Evolutionary conservation across 2,888 invertebrate genomes (phyloP).

Genomic region (Steromphala cineraria): DNA sequence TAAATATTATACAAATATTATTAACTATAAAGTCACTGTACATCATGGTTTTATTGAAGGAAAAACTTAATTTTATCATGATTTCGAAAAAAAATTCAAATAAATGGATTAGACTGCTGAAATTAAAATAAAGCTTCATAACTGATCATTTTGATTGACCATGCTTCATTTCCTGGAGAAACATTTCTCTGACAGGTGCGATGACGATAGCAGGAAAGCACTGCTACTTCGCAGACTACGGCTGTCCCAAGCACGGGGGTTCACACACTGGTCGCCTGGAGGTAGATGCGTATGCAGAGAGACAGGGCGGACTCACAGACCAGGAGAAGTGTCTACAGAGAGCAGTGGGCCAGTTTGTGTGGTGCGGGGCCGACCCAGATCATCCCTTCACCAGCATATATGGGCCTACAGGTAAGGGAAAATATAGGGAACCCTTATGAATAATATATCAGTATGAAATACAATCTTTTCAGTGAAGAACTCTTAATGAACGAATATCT

Average conservation of each 20-base stretch:
- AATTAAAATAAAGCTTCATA: too few species aligned
- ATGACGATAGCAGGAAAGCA: slow-evolving; percentile 48
- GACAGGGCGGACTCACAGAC: neutral
- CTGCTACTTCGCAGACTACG: slow-evolving; percentile 45
- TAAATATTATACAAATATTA: too few species aligned
- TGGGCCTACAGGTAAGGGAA: slow-evolving; percentile 48
- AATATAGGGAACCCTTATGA: too few species aligned
- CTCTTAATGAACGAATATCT: too few species aligned
- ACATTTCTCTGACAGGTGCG: slow-evolving; percentile 39
- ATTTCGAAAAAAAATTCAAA: too few species aligned
- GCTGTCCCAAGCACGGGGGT: slow-evolving; percentile 42
- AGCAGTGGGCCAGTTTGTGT: slow-evolving; percentile 13
- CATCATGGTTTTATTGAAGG: too few species aligned
- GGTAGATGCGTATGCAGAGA: neutral
- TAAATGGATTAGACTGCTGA: too few species aligned
- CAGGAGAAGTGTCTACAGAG: neutral
- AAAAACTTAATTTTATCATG: too few species aligned
- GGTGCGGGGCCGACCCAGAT: slow-evolving; percentile 41
- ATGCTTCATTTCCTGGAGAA: neutral
- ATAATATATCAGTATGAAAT: too few species aligned
- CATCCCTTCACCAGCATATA: slow-evolving; percentile 46
- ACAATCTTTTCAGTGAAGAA: too few species aligned
- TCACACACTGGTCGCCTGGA: slow-evolving; percentile 24
- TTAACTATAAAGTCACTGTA: too few species aligned
- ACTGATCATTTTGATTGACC: too few species aligned